Evolutionary conservation across 2,888 invertebrate species (phyloP), one percentile per base, ranked within the genome.

Genomic region (Agrotis puta): DNA sequence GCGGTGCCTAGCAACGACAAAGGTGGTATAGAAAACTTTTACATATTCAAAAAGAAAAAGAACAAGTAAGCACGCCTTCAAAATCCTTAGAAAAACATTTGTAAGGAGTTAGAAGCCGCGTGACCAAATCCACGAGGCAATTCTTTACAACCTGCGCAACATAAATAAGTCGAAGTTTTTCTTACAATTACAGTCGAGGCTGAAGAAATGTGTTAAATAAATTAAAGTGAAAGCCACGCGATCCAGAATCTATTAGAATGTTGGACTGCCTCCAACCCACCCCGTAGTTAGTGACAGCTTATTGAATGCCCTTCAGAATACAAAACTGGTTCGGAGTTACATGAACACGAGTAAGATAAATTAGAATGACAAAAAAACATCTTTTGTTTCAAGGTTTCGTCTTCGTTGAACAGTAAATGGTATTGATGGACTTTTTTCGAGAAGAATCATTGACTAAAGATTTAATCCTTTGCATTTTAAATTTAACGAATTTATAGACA

Each of bases 311-410:
- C 54, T 70, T 64, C 70, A 61, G 64, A 70, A 74, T 53, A 69
- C 65, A 70, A 73, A 76, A 75, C 70, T 79, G 61, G 80, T 76
- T 75, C 85, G 79, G 61, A 76, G 80, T 74, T 68, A 85, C 80
- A 53, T 56, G 48, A 58, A 67, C 58, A 65, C 47, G 50, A 56
- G 47, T 22, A 67, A 79, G 79, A 79, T 73, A 68, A 83, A 79
- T 68, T 68, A 58, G 57, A 64, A 82, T 64, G 58, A 24, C 61
- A 58, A 45, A 27, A 33, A 68, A 58, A 51, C 51, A 68, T 79
- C 24, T 79, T 67, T 67, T 39, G 20, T 22, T 59, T 64, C 82
- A 82, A 71, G 54, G 72, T 70, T 51, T 22, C 39, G 13, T 50
- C 22, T 53, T 50, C 50, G 20, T 45, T 47, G 70, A 71, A 65